Evolutionary conservation across 92 coral and sea anemone species (phyloP), one percentile per base, ranked within the genome.

Genomic region (Porites evermanni): DNA sequence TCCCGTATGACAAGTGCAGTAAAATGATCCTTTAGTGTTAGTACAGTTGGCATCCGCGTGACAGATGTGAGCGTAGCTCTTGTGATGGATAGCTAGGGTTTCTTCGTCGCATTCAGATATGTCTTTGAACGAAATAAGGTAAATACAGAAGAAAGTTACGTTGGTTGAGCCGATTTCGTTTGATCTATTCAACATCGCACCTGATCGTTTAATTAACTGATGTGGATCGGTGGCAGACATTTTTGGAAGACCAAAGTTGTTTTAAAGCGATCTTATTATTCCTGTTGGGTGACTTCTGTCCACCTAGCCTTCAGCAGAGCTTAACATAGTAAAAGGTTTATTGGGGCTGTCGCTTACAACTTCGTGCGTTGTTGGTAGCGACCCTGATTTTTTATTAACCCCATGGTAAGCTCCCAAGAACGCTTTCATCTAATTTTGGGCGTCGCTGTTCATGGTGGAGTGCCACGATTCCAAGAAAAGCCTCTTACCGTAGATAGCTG

Each of bases 21-120:
- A 18, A 79, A 67, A 83, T 1, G 77, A 72, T 21, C 75, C 87
- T 14, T 74, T 23, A 17, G 82, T 82, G 69, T 75, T 78, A 58
- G 78, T 69, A 20, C 84, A 86, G 67, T 58, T 69, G 47, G 84
- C 58, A 14, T 81, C 87, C 12, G 68, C 32, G 51, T 79, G 86
- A 21, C 90, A 81, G 74, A 47, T 80, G 72, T 63, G 14, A 19
- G 52, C 29, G 3, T 56, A 56, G 16, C 16, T 56, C 5, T 14
- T 65, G 77, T 85, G 88, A 50, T 80, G 67, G 12, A 77, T 50
- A 53, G 88, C 83, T 21, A 85, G 59, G 59, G 12, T 24, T 69
- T 85, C 63, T 52, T 67, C 70, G 16, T 78, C 77, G 16, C 88
- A 84, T 72, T 84, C 88, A 0, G 29, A 18, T n/a, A 85, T 77